Percentiles rank a stretch among this genome's conserved stretches.
Evolutionary conservation across 2,888 invertebrate species (phyloP).

Genomic region (Apamea sordens): DNA sequence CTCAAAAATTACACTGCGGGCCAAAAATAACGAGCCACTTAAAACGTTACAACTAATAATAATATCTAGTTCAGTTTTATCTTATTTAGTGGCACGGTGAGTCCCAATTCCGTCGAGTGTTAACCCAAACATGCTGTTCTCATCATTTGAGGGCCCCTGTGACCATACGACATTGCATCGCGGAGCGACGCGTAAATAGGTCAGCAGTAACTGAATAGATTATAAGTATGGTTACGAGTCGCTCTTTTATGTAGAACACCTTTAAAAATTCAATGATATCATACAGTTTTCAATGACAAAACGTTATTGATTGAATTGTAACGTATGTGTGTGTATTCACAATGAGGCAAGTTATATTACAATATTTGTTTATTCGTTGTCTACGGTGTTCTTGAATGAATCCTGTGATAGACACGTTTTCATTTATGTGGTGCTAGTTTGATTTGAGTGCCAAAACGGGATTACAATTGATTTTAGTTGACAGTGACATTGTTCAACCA

Average conservation of each 20-base stretch:
- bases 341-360: constrained; percentile 47
- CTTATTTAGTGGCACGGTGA: constrained; percentile 57
- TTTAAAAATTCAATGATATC: constrained; percentile 65
- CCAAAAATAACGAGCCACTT: constrained; percentile 22
- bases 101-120: constrained; percentile 60
- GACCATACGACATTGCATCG: constrained; percentile 68
- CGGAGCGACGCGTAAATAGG: constrained; percentile 69
- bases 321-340: constrained; percentile 33
- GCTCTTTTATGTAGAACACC: constrained; percentile 58
- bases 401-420: constrained; percentile 11
- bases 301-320: constrained; percentile 63
- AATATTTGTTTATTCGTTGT: constrained; percentile 37
- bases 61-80: constrained; percentile 62
- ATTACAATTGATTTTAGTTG: constrained; percentile 37
- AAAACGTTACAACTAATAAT: constrained; percentile 42
- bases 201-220: constrained; percentile 69
- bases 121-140: constrained; percentile 59
- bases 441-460: constrained; percentile 24
- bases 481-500: constrained; percentile 41
- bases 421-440: constrained; percentile 20
- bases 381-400: constrained; percentile 25
- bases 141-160: constrained; percentile 63
- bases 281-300: constrained; percentile 59
- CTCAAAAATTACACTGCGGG: constrained; percentile 14
- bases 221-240: constrained; percentile 67